These are phyloP conservation scores for Apocrypta bakeri DNA, from an alignment of 1,140 invertebrate genomes.

Conservation along the genomic window DNA sequence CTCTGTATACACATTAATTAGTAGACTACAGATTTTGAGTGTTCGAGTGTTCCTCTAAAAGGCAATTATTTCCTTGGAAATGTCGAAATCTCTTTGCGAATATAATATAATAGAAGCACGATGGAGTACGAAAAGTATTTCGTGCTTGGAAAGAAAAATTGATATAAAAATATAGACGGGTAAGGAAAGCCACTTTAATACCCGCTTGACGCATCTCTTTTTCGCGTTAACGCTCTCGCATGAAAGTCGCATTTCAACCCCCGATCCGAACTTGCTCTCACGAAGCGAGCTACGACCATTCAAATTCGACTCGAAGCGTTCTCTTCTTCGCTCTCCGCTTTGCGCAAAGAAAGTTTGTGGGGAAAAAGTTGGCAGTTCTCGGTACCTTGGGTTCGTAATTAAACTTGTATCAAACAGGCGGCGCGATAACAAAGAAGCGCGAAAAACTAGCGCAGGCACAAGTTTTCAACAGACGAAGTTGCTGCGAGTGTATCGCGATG, in stretches of 20 bases:
- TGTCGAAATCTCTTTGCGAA: neutral
- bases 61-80: neutral
- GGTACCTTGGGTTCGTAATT: no score
- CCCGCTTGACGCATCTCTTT: neutral
- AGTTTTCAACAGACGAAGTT: neutral
- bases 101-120: neutral
- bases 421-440: neutral
- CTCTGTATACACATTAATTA: no score
- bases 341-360: slow-evolving; percentile 5
- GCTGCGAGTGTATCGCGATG: slow-evolving; percentile 29
- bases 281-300: neutral
- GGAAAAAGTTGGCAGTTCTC: slow-evolving; percentile 28
- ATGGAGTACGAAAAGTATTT: neutral
- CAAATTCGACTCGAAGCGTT: slow-evolving; percentile 40
- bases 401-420: slow-evolving; percentile 42
- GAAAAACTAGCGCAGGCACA: neutral
- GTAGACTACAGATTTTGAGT: no score
- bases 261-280: neutral
- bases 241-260: slow-evolving; percentile 18
- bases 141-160: neutral
- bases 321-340: neutral
- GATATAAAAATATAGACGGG: neutral
- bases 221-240: neutral
- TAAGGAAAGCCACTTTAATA: neutral
- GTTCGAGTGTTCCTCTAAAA: neutral